phyloP scores from a whole-genome alignment of 2,797 vertebrate species.

The Oreochromis mossambicus region DNA sequence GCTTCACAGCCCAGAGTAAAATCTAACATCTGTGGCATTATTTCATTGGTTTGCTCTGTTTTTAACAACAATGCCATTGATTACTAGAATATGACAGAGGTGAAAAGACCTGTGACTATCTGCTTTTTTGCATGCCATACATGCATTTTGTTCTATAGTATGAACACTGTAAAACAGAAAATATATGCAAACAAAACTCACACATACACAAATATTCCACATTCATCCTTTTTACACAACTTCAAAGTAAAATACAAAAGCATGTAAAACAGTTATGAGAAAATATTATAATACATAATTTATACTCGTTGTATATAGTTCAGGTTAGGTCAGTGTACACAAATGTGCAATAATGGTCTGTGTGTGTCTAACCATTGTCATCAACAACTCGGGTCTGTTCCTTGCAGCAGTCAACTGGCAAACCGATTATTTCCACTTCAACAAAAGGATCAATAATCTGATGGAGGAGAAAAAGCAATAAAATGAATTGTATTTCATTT shows the following conservation, averaged over 20 bases:
- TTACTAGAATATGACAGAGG: neutral
- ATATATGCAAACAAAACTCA: neutral
- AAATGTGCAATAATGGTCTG: neutral
- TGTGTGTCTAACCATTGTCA: slow-evolving; percentile 87
- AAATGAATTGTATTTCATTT: neutral
- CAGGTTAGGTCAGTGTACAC: neutral
- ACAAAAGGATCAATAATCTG: slow-evolving; percentile 99
- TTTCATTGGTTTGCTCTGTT: neutral
- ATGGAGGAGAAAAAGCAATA: neutral
- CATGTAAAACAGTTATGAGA: neutral
- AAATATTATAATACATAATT: neutral
- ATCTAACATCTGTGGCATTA: neutral
- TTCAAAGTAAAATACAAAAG: neutral
- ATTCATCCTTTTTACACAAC: neutral
- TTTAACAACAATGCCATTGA: neutral
- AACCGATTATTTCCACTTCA: slow-evolving; percentile 97
- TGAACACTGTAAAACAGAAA: neutral
- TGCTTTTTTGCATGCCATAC: neutral
- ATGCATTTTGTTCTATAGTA: neutral
- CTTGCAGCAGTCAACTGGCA: slow-evolving; percentile 95
- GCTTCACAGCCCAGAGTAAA: neutral
- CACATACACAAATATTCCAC: neutral
- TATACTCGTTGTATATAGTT: neutral
- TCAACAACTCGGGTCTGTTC: slow-evolving; percentile 97
- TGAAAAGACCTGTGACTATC: neutral